Evolutionary conservation across 1,140 invertebrate species (phyloP), one percentile per base, ranked within the genome.

Genomic region (Armadillidium nasatum): DNA sequence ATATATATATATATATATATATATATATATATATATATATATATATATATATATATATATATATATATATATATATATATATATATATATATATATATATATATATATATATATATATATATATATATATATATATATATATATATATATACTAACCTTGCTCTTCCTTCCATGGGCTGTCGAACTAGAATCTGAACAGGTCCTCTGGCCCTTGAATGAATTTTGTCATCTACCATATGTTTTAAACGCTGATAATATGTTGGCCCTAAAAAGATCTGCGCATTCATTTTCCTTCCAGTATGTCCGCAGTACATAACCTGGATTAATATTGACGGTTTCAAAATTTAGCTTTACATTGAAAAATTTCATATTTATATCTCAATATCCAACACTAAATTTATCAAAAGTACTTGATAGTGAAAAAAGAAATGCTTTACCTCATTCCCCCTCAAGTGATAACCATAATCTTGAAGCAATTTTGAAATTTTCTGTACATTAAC

Each of bases 181-280:
- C 97, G 88, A 50, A 98, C 97, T 54, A 99, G 88, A 84, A 99
- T 98, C 86, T 99, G 97, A 0, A 99, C 93, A 10, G 97, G 97
- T 50, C 97, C 97, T 84, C 97, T 87, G 11, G 97, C 97, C 83
- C 97, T 88, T 0, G 95, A 98, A 84, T 99, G 97, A 85, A 99
- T 99, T 86, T 99, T 99, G 84, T 99, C 97, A 83, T 99, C 97
- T 83, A 99, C 95, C 97, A 99, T 99, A 83, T 99, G 97, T 83
- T 99, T 99, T 10, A 99, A 87, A 85, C 97, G 78, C 84, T 94
- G 93, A 86, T 99, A 99, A 85, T 97, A 97, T 21, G 95, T 97
- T 10, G 89, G 95, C 0, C 95, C 95, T 77, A 97, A 85, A 84
- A 94, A 95, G n/a, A 98, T 91, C 86, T 98, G 95, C 9, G 96